Conservation (phyloP, 1,140 invertebrate species). For the Drosophila bocqueti region DNA sequence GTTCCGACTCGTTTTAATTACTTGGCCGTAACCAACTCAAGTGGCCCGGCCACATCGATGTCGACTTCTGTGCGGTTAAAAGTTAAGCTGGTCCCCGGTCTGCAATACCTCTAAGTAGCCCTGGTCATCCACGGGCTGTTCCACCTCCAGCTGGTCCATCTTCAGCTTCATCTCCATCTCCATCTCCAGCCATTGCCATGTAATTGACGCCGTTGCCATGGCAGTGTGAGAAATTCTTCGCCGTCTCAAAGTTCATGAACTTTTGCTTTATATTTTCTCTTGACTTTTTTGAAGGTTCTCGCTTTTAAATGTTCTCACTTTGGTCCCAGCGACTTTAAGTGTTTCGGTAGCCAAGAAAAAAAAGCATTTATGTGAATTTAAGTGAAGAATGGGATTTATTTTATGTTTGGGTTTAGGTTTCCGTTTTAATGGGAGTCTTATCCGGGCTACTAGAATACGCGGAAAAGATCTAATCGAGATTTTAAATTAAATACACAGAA, state of each 20-base stretch:
- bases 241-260: constrained; percentile 65
- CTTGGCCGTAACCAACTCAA: constrained; percentile 70
- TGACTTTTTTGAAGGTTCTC: constrained; percentile 14
- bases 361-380: constrained; percentile 50
- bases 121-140: constrained; percentile 36
- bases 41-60: constrained; percentile 59
- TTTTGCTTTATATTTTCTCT: constrained; percentile 31
- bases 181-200: constrained; percentile 46
- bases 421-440: constrained; percentile 31
- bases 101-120: constrained; percentile 45
- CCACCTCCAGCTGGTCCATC: constrained; percentile 18
- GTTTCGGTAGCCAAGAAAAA: constrained; percentile 56
- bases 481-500: constrained; percentile 6
- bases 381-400: constrained; percentile 26
- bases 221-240: constrained; percentile 60
- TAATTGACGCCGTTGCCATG: constrained; percentile 72
- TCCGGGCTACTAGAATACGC: constrained; percentile 31
- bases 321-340: constrained; percentile 62
- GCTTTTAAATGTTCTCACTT: constrained; percentile 58
- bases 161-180: constrained; percentile 1
- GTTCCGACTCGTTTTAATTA: constrained; percentile 71
- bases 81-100: constrained; percentile 66
- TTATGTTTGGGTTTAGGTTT: constrained; percentile 17
- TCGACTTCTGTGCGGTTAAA: constrained; percentile 69
- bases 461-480: constrained; percentile 21